Conservation (phyloP, 2,797 vertebrate species). For the Pseudomugil tenellus region DNA sequence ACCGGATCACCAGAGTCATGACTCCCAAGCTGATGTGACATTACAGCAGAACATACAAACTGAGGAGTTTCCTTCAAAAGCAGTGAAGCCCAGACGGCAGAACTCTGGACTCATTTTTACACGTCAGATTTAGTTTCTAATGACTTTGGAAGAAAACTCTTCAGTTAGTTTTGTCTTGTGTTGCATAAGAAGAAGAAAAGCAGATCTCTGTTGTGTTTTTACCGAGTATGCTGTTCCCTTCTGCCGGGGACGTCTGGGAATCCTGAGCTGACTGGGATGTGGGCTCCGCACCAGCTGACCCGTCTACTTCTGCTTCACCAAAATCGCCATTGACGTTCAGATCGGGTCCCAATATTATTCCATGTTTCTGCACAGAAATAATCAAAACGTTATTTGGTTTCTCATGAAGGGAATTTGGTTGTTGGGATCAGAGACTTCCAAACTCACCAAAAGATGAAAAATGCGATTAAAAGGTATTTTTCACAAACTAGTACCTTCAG, state of each 20-base stretch:
- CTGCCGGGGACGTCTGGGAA: slow-evolving; percentile 36
- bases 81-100: neutral
- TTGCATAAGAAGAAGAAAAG: slow-evolving; percentile 33
- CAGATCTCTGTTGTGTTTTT: slow-evolving; percentile 33
- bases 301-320: slow-evolving; percentile 58
- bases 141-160: slow-evolving; percentile 40
- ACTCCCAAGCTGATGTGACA: slow-evolving; percentile 5
- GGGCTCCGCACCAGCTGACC: slow-evolving; percentile 34
- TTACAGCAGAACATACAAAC: neutral
- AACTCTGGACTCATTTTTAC: neutral
- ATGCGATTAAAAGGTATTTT: no score
- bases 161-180: slow-evolving; percentile 19
- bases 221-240: slow-evolving; percentile 83
- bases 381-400: slow-evolving; percentile 11
- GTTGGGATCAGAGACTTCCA: no score
- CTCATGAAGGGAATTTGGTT: neutral
- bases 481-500: slow-evolving; percentile 88
- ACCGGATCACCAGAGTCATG: slow-evolving; percentile 33
- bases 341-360: slow-evolving; percentile 88
- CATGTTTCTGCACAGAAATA: slow-evolving; percentile 87
- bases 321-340: slow-evolving; percentile 84
- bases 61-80: slow-evolving; percentile 46
- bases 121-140: neutral
- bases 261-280: slow-evolving; percentile 33
- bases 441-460: neutral